A percentile compares a stretch with the other conserved stretches of the same genome.
Conservation (phyloP, 2,113 vertebrate genomes). For the Ictalurus furcatus region DNA sequence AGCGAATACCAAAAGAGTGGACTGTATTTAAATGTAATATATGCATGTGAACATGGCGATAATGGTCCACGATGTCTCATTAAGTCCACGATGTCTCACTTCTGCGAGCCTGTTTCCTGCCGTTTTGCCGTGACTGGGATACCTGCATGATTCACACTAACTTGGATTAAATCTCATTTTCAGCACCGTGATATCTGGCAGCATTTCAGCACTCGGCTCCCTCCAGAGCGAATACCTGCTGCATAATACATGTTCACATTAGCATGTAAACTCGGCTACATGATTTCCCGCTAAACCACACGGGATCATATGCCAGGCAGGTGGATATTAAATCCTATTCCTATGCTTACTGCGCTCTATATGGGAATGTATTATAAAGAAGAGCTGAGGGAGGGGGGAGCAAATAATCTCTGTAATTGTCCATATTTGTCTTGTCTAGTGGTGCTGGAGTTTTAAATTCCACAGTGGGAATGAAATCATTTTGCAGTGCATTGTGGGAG, state of each 20-base stretch:
- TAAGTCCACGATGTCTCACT: background rate
- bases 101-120: background rate
- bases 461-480: background rate
- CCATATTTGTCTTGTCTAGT: background rate
- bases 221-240: background rate
- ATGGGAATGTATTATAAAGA: background rate
- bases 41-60: background rate
- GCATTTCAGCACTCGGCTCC: background rate
- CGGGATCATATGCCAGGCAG: background rate
- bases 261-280: background rate
- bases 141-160: background rate
- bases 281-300: background rate
- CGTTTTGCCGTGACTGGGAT: background rate
- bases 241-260: constrained; percentile 10
- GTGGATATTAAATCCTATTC: background rate
- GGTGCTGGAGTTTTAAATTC: background rate
- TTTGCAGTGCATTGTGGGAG: constrained; percentile 16
- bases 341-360: background rate
- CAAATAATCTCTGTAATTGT: background rate
- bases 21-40: background rate
- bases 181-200: background rate
- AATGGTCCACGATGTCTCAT: background rate
- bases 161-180: background rate
- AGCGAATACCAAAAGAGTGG: background rate
- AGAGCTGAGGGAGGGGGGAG: background rate